Conservation (phyloP, 92 coral and sea anemone species). For the Nematostella vectensis region DNA sequence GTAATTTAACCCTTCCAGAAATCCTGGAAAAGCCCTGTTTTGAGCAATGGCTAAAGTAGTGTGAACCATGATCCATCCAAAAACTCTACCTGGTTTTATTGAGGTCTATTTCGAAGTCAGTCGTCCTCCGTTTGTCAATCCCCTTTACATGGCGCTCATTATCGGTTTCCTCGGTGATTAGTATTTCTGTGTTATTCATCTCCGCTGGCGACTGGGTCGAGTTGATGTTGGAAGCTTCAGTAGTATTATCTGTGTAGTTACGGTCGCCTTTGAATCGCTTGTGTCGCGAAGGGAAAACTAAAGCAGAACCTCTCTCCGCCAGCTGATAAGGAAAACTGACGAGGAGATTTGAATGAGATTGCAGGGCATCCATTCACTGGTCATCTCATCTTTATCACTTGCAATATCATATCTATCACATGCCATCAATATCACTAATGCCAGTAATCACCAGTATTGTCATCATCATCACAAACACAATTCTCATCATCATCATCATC, state of each 20-base stretch:
- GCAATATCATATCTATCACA: too few species aligned
- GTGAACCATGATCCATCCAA: too few species aligned
- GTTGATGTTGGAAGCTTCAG: too few species aligned
- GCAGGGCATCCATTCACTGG: too few species aligned
- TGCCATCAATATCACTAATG: too few species aligned
- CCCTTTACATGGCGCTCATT: not conserved
- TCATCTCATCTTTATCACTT: too few species aligned
- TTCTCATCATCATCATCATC: too few species aligned
- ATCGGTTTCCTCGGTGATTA: not conserved
- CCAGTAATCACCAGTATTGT: too few species aligned
- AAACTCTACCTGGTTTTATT: constrained; percentile 35
- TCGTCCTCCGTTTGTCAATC: not conserved
- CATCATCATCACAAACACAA: too few species aligned
- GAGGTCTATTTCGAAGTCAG: constrained; percentile 37
- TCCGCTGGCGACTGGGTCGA: not conserved
- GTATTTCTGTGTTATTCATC: not conserved
- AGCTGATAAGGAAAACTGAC: constrained; percentile 72
- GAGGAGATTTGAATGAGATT: not conserved
- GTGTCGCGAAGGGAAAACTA: constrained; percentile 46
- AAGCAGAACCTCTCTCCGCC: constrained; percentile 76
- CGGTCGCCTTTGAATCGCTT: constrained; percentile 58
- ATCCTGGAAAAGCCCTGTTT: too few species aligned
- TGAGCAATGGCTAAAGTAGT: too few species aligned
- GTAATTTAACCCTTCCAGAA: too few species aligned
- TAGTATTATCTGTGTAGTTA: constrained; percentile 4